Percentiles rank a stretch among this genome's conserved stretches.
Evolutionary conservation across 2,888 invertebrate species (phyloP).

Genomic region (Agrochola macilenta): DNA sequence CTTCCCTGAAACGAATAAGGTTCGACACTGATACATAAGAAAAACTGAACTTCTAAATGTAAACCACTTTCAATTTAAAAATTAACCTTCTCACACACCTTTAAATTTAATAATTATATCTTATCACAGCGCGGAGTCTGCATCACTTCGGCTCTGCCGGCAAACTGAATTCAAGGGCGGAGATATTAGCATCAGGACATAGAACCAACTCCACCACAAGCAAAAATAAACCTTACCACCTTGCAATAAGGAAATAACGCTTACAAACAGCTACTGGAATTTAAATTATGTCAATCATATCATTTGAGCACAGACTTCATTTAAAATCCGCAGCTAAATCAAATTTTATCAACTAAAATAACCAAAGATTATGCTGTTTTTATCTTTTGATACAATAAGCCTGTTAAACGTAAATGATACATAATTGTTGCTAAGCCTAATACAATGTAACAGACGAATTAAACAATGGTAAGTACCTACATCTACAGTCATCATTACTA

Average conservation of each 20-base stretch:
- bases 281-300: constrained; percentile 29
- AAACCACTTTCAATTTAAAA: constrained; percentile 15
- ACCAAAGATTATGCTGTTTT: constrained; percentile 18
- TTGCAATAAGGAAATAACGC: constrained; percentile 3
- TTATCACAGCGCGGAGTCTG: constrained; percentile 59
- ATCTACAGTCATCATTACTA: constrained; percentile 3
- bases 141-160: constrained; percentile 67
- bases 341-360: constrained; percentile 34
- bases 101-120: constrained; percentile 19
- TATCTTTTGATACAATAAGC: constrained; percentile 32
- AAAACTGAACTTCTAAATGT: background rate
- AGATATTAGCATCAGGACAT: constrained; percentile 39
- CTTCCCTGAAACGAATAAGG: background rate
- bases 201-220: constrained; percentile 15
- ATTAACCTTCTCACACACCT: constrained; percentile 42
- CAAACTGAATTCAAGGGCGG: constrained; percentile 70
- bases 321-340: constrained; percentile 5
- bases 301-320: constrained; percentile 1
- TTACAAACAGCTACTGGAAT: constrained; percentile 20
- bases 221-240: constrained; percentile 51
- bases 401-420: constrained; percentile 4
- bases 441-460: constrained; percentile 18
- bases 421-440: constrained; percentile 31
- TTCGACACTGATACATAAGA: background rate
- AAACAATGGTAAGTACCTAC: background rate